A percentile compares a stretch with the other conserved stretches of the same genome.
Evolutionary conservation across 2,113 vertebrate genomes (phyloP).

Genomic region (Psilopsiagon aymara): DNA sequence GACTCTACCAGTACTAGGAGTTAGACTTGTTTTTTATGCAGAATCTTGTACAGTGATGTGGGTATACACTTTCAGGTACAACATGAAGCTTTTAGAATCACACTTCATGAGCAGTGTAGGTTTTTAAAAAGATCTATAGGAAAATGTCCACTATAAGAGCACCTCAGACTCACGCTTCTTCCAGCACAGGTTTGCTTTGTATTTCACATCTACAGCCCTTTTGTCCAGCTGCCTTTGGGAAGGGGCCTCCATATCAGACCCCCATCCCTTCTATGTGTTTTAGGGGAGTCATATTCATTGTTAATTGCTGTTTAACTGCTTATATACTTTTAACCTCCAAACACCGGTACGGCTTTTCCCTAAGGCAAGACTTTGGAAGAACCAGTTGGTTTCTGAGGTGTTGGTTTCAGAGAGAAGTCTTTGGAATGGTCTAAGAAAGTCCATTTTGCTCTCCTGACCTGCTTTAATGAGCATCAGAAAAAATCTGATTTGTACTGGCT

Average conservation of each 20-base stretch:
- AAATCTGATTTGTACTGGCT: no score
- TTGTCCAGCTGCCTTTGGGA: neutral
- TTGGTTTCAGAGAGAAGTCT: neutral
- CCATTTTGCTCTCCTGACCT: neutral
- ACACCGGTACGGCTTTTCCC: neutral
- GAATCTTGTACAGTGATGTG: no score
- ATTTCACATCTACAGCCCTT: neutral
- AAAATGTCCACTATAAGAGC: neutral
- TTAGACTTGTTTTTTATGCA: neutral
- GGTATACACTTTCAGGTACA: neutral
- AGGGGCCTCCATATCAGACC: neutral
- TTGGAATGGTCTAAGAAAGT: neutral
- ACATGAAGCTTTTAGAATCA: neutral
- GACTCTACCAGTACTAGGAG: neutral
- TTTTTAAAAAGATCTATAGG: neutral
- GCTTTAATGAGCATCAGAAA: neutral
- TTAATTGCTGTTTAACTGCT: neutral
- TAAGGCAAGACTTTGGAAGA: neutral
- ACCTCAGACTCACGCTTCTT: neutral
- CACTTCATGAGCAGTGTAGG: neutral
- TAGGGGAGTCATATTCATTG: neutral
- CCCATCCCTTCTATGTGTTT: neutral
- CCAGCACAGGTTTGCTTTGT: neutral
- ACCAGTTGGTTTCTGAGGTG: neutral
- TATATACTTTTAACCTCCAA: neutral